These are phyloP conservation scores for Apodemia duryi DNA, from an alignment of 2,888 invertebrate genomes.

Conservation along the genomic window DNA sequence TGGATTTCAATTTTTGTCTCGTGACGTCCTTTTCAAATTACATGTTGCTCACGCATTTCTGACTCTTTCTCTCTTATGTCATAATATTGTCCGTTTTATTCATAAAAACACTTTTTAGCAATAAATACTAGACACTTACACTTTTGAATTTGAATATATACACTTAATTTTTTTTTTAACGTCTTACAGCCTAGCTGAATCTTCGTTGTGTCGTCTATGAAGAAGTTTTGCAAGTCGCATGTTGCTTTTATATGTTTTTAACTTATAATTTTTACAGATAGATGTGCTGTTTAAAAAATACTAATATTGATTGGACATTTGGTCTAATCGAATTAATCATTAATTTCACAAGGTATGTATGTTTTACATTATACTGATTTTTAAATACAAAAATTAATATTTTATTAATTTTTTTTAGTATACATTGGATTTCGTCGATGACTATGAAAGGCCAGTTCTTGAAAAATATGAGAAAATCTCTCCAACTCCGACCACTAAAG, in stretches of 20 bases:
- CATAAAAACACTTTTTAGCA: slow-evolving; percentile 13
- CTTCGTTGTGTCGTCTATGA: slow-evolving; percentile 34
- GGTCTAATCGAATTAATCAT: slow-evolving; percentile 18
- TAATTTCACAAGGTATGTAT: slow-evolving; percentile 12
- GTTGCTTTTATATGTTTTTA: slow-evolving; percentile 54
- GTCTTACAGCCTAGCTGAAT: slow-evolving; percentile 31
- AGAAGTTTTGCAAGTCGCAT: slow-evolving; percentile 39
- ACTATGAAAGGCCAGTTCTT: slow-evolving; percentile 86
- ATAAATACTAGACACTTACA: slow-evolving; percentile 20
- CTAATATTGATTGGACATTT: slow-evolving; percentile 10
- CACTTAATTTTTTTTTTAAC: slow-evolving; percentile 20
- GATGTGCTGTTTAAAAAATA: slow-evolving; percentile 14
- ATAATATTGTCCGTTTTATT: slow-evolving; percentile 16
- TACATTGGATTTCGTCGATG: slow-evolving; percentile 79
- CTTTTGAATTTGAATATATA: slow-evolving; percentile 20
- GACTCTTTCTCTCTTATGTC: slow-evolving; percentile 22
- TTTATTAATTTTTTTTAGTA: slow-evolving; percentile 42
- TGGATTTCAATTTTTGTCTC: slow-evolving; percentile 26
- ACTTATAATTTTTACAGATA: slow-evolving; percentile 37
- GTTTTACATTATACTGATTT: neutral
- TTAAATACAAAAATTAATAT: neutral
- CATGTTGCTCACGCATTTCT: slow-evolving; percentile 19
- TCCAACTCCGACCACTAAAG: slow-evolving; percentile 63
- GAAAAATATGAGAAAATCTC: slow-evolving; percentile 84
- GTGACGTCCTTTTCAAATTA: slow-evolving; percentile 30